These are phyloP conservation scores for Monoplex corrugatus DNA, from an alignment of 2,888 invertebrate species.

Conservation along the genomic window DNA sequence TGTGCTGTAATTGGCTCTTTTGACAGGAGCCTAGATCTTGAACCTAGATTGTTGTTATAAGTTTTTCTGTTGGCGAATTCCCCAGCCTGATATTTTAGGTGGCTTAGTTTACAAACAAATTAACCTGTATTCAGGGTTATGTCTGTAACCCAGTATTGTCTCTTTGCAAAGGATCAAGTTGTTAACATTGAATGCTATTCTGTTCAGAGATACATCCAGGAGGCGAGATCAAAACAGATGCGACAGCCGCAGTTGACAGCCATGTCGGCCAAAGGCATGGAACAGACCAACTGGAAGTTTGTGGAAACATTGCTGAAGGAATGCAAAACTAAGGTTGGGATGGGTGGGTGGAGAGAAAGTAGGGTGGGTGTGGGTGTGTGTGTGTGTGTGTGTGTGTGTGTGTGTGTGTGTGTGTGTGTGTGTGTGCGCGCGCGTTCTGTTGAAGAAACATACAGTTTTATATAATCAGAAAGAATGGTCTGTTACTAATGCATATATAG, in stretches of 20 bases:
- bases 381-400: conserved; percentile 1
- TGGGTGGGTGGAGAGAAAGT: not conserved
- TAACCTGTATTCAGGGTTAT: too few species aligned
- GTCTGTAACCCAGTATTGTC: not conserved
- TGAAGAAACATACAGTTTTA: too few species aligned
- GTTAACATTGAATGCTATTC: conserved; percentile 42
- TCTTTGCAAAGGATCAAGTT: not conserved
- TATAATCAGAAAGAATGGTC: too few species aligned
- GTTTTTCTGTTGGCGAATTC: too few species aligned
- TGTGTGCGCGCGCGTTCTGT: not conserved
- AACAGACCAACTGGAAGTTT: conserved; percentile 98
- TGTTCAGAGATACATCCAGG: conserved; percentile 80
- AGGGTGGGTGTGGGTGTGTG: not conserved
- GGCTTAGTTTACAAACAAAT: too few species aligned
- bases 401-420: not conserved
- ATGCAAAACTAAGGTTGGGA: conserved; percentile 82
- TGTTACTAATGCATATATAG: too few species aligned
- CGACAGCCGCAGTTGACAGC: conserved; percentile 79
- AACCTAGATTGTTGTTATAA: too few species aligned
- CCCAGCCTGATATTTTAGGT: too few species aligned
- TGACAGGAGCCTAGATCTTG: too few species aligned
- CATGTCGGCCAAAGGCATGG: conserved; percentile 90
- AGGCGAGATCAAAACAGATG: conserved; percentile 77
- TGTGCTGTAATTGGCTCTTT: too few species aligned
- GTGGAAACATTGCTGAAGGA: conserved; percentile 97